Evolutionary conservation across 2,888 invertebrate genomes (phyloP), one percentile per base, ranked within the genome.

Genomic region (Athrips mouffetella): DNA sequence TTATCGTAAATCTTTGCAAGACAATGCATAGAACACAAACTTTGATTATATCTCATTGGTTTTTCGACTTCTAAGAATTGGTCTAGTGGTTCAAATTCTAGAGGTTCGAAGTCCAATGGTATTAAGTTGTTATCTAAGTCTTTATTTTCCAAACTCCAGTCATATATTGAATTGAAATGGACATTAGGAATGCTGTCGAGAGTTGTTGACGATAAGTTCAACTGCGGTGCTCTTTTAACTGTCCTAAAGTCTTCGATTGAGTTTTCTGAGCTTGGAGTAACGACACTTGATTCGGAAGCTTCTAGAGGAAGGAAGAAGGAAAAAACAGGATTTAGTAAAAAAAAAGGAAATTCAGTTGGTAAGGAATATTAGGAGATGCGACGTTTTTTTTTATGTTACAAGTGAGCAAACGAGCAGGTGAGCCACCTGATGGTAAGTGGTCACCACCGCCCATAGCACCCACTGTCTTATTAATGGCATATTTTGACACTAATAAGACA

Each of bases 21-120:
- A 52, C 73, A 79, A 39, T 74, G 64, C 69, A 76, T 72, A 3
- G 77, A 77, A 48, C 73, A 77, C 2, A 76, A 23, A 49, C 77
- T 60, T 23, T 61, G 53, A 15, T 50, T 35, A 47, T 51, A 7
- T 37, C 41, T 10, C 37, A 30, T 44, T 23, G 41, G n/a, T 21
- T 31, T 33, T 25, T 3, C 11, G 3, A 11, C 8, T 2, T 29
- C 13, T 10, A n/a, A n/a, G n/a, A n/a, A n/a, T n/a, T n/a, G n/a
- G n/a, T n/a, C n/a, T n/a, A n/a, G n/a, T n/a, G n/a, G n/a, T n/a
- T n/a, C n/a, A n/a, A n/a, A n/a, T n/a, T 51, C 53, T 1, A 52
- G 45, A 18, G 41, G 42, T 20, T 52, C 54, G 13, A 54, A 47
- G 5, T 50, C 51, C 0, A 57, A 35, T 4, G 57, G 55, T 10